These are phyloP conservation scores for Drosophila busckii DNA, from an alignment of 1,140 invertebrate genomes.

Conservation along the genomic window DNA sequence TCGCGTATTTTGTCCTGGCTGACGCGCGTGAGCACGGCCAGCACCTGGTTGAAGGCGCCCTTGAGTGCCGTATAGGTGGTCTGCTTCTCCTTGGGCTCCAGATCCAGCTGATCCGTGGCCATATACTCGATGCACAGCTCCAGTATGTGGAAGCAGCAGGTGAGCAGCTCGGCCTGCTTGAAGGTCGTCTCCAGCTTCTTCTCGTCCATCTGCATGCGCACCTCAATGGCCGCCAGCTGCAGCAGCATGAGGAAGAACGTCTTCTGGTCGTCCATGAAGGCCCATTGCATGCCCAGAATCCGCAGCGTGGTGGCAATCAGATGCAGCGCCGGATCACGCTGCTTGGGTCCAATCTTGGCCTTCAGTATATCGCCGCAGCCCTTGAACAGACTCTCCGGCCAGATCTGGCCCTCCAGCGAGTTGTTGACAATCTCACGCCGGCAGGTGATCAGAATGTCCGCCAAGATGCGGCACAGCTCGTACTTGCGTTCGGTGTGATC, in stretches of 20 bases:
- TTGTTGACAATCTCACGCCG: conserved; percentile 83
- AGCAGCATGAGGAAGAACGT: conserved; percentile 91
- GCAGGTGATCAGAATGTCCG: conserved; percentile 87
- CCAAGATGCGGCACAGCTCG: conserved; percentile 88
- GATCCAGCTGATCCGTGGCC: conserved; percentile 87
- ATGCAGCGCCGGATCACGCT: conserved; percentile 92
- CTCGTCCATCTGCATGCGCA: conserved; percentile 94
- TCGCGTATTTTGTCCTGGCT: conserved; percentile 86
- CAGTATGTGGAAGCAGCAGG: conserved; percentile 90
- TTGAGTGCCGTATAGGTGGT: conserved; percentile 93
- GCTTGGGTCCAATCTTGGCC: conserved; percentile 91
- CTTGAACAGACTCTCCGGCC: conserved; percentile 88
- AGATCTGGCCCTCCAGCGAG: conserved; percentile 84
- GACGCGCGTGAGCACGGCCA: conserved; percentile 86
- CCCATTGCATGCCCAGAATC: conserved; percentile 90
- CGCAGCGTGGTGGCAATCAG: conserved; percentile 89
- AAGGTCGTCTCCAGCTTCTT: conserved; percentile 89
- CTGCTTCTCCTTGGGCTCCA: conserved; percentile 94
- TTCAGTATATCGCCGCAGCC: conserved; percentile 89
- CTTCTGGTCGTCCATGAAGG: conserved; percentile 87
- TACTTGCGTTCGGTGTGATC: conserved; percentile 93
- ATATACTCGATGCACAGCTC: conserved; percentile 91
- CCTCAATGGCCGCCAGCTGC: conserved; percentile 93
- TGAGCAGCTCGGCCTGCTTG: conserved; percentile 86
- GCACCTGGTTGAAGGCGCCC: conserved; percentile 91